phyloP scores from a whole-genome alignment of 2,797 vertebrate species.

The Phataginus tricuspis region DNA sequence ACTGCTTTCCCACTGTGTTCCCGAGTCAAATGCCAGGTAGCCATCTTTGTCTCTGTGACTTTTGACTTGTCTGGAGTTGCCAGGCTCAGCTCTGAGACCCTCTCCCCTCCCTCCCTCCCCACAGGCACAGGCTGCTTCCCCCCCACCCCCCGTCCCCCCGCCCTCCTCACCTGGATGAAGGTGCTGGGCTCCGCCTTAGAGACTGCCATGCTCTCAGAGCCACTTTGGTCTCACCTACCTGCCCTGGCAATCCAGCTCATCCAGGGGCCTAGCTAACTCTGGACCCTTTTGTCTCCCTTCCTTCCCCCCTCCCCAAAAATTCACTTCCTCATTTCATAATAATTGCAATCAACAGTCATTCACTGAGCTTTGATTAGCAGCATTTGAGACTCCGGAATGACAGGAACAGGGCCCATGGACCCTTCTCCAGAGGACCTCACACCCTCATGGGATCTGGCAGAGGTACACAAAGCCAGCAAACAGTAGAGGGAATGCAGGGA shows the following conservation, averaged over 20 bases:
- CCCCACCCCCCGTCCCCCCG: neutral
- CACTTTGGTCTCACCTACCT: neutral
- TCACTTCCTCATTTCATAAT: neutral
- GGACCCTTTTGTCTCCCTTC: neutral
- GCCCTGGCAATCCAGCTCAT: neutral
- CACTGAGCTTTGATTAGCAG: neutral
- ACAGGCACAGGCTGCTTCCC: neutral
- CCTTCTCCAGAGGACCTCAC: neutral
- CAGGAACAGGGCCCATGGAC: neutral
- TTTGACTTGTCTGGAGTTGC: neutral
- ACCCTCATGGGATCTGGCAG: neutral
- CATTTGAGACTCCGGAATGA: neutral
- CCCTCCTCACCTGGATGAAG: neutral
- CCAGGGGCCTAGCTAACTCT: neutral
- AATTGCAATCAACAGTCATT: neutral
- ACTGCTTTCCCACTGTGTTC: neutral
- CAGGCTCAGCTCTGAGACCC: neutral
- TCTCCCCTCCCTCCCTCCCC: neutral
- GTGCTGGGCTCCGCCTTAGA: rapidly evolving
- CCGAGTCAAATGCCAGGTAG: neutral
- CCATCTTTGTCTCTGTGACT: neutral
- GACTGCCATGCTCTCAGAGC: neutral
- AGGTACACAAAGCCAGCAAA: neutral
- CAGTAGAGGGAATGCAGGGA: neutral
- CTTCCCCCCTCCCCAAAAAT: neutral